phyloP scores from a whole-genome alignment of 2,113 vertebrate species.

The Gulo gulo region DNA sequence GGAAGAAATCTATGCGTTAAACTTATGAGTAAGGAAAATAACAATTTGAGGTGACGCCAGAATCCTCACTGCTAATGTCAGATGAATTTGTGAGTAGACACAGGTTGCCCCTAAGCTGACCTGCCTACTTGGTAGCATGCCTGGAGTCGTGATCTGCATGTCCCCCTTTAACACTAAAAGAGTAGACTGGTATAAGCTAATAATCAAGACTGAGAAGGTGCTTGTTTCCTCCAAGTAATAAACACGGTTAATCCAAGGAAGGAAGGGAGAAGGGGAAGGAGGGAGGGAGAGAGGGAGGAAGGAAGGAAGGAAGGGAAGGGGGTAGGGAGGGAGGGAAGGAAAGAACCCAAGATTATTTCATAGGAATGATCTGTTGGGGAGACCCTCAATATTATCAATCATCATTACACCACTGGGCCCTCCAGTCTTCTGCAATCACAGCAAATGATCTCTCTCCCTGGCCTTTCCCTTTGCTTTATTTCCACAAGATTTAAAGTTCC shows the following conservation, averaged over 20 bases:
- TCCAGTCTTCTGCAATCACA: neutral
- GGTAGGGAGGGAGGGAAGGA: neutral
- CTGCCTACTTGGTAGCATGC: neutral
- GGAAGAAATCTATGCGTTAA: neutral
- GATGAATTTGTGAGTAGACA: neutral
- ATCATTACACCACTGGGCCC: neutral
- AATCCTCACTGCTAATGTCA: neutral
- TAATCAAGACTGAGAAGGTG: neutral
- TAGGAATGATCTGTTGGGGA: neutral
- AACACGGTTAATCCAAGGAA: neutral
- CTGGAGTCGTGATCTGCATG: neutral
- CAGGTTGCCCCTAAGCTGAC: neutral
- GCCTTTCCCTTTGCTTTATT: neutral
- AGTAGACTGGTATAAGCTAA: neutral
- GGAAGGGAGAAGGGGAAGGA: neutral
- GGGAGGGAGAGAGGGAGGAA: no score
- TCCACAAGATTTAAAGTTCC: neutral
- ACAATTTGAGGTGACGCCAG: accelerated
- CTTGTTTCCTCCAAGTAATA: neutral
- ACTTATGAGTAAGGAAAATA: neutral
- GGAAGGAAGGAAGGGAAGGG: neutral
- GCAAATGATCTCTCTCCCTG: neutral
- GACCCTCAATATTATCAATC: neutral
- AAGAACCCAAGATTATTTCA: neutral
- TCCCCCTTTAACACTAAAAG: neutral